A percentile compares a stretch with the other conserved stretches of the same genome.
These are phyloP conservation scores for Atta cephalotes DNA, from an alignment of 1,140 invertebrate genomes.

Conservation along the genomic window DNA sequence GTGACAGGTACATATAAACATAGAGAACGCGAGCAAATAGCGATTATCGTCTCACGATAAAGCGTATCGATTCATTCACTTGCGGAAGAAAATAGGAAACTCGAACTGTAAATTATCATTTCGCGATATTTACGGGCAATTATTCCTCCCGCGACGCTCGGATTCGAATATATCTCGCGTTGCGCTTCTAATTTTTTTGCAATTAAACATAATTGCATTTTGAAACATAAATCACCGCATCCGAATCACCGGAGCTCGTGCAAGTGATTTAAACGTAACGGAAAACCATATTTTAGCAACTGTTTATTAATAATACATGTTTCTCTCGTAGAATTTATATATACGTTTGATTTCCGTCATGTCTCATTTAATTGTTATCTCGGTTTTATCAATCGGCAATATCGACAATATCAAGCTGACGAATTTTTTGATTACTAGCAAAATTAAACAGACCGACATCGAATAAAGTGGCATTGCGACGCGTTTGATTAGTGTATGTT, in stretches of 20 bases:
- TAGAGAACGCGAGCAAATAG: neutral
- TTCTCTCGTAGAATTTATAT: neutral
- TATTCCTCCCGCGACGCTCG: neutral
- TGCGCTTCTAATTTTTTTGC: constrained; percentile 16
- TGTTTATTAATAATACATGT: constrained; percentile 1
- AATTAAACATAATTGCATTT: constrained; percentile 23
- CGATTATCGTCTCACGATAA: constrained; percentile 10
- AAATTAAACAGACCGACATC: neutral
- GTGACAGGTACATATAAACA: neutral
- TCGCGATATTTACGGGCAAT: neutral
- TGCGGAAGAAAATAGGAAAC: neutral
- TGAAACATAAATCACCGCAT: neutral
- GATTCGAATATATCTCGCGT: neutral
- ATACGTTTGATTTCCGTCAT: neutral
- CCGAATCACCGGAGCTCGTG: neutral
- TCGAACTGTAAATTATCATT: neutral
- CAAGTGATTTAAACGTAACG: constrained; percentile 16
- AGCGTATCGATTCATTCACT: neutral
- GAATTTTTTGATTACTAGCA: neutral
- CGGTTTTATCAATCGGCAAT: neutral
- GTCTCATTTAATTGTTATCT: neutral
- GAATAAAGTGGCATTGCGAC: neutral
- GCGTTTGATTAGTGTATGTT: neutral
- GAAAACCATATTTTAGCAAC: constrained; percentile 3
- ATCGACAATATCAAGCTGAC: neutral